Evolutionary conservation across 2,888 invertebrate genomes (phyloP), one percentile per base, ranked within the genome.

Genomic region (Coenonympha arcania): DNA sequence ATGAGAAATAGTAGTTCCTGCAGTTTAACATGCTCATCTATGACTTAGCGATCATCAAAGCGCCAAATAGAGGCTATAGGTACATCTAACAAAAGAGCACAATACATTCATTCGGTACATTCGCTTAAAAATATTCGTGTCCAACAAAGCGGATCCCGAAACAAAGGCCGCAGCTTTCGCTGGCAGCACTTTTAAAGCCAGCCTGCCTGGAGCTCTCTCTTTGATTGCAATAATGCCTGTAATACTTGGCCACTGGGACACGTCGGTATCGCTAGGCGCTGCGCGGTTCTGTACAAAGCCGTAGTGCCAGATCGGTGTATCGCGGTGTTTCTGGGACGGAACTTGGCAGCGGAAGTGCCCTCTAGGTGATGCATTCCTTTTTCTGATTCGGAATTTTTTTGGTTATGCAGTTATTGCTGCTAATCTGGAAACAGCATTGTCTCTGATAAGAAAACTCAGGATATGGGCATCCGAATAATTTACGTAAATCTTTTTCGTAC

Each of bases 361-460:
- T 74, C 55, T 61, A 65, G 68, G 62, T 75, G 77, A 77, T 77
- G 77, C 75, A 71, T 77, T 77, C 71, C 62, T 24, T 39, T 39
- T 15, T 24, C 5, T 16, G n/a, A n/a, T n/a, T n/a, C n/a, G n/a
- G n/a, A n/a, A n/a, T n/a, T n/a, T n/a, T n/a, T n/a, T n/a, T n/a
- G n/a, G n/a, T n/a, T n/a, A n/a, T n/a, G n/a, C n/a, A n/a, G n/a
- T n/a, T n/a, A n/a, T n/a, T n/a, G n/a, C n/a, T n/a, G n/a, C n/a
- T n/a, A n/a, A n/a, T n/a, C n/a, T n/a, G n/a, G n/a, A n/a, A n/a
- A n/a, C n/a, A n/a, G n/a, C n/a, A n/a, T n/a, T n/a, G n/a, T n/a
- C n/a, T n/a, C n/a, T n/a, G n/a, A n/a, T n/a, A n/a, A n/a, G n/a
- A n/a, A n/a, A n/a, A n/a, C n/a, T n/a, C n/a, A n/a, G n/a, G n/a